phyloP scores from a whole-genome alignment of 2,888 invertebrate genomes.

The Parnassius mnemosyne region DNA sequence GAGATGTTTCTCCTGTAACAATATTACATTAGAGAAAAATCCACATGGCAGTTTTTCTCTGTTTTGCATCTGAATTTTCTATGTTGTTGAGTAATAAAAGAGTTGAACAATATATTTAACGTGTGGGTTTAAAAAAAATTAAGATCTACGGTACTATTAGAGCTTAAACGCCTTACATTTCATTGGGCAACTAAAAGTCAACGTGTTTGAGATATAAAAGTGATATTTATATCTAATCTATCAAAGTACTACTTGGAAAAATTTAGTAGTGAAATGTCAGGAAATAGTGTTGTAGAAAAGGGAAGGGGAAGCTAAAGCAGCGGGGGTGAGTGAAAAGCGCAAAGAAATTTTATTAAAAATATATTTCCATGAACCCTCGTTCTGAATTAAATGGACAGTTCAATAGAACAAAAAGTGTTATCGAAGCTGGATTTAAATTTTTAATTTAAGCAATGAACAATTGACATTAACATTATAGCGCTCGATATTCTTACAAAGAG shows the following conservation, averaged over 20 bases:
- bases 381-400: constrained; percentile 73
- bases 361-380: constrained; percentile 71
- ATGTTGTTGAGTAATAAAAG: too few relatives aligned
- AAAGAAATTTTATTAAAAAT: constrained; percentile 70
- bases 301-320: constrained; percentile 53
- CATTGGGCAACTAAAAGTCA: too few relatives aligned
- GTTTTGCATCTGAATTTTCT: too few relatives aligned
- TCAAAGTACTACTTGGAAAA: constrained; percentile 10
- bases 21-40: constrained; percentile 39
- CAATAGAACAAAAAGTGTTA: constrained; percentile 57
- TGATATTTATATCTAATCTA: neutral
- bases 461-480: constrained; percentile 40
- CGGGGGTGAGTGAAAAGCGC: constrained; percentile 73
- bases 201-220: too few relatives aligned
- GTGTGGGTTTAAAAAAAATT: too few relatives aligned
- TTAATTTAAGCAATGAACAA: constrained; percentile 47
- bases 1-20: constrained; percentile 86
- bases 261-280: constrained; percentile 1
- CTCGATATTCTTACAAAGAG: neutral
- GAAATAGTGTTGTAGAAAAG: constrained; percentile 17
- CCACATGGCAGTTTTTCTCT: neutral
- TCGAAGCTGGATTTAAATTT: constrained; percentile 71
- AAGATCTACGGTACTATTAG: too few relatives aligned
- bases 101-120: too few relatives aligned
- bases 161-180: too few relatives aligned